Conservation (phyloP, 37 sponge, comb jelly and placozoan species). For the Oopsacas minuta region DNA sequence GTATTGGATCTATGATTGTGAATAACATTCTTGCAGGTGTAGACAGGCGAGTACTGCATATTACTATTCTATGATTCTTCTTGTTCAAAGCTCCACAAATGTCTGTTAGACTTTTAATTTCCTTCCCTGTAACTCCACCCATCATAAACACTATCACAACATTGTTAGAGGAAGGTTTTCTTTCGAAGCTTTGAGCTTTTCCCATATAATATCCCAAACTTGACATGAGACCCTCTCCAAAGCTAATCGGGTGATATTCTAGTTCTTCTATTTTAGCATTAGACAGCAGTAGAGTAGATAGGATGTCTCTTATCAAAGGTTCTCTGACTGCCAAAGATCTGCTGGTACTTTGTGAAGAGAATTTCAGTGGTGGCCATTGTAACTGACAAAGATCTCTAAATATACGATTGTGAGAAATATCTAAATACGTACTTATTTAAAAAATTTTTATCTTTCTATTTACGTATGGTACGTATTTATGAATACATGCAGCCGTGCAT, state of each 20-base stretch:
- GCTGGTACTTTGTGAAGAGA: neutral
- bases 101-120: neutral
- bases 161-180: neutral
- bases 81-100: neutral
- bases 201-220: neutral
- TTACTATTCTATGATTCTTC: neutral
- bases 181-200: neutral
- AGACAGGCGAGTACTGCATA: neutral
- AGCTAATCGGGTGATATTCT: neutral
- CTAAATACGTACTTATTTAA: too few relatives aligned
- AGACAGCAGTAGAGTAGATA: neutral
- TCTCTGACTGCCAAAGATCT: neutral
- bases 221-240: neutral
- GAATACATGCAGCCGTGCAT: too few relatives aligned
- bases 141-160: neutral
- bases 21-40: neutral
- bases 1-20: neutral
- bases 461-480: too few relatives aligned
- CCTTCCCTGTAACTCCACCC: neutral
- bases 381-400: neutral
- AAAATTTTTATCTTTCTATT: too few relatives aligned
- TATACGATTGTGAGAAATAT: too few relatives aligned
- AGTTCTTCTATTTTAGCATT: neutral
- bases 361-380: neutral
- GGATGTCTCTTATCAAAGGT: neutral